A percentile compares a stretch with the other conserved stretches of the same genome.
Conservation (phyloP, 2,113 vertebrate genomes). For the Mystacornis crossleyi region DNA sequence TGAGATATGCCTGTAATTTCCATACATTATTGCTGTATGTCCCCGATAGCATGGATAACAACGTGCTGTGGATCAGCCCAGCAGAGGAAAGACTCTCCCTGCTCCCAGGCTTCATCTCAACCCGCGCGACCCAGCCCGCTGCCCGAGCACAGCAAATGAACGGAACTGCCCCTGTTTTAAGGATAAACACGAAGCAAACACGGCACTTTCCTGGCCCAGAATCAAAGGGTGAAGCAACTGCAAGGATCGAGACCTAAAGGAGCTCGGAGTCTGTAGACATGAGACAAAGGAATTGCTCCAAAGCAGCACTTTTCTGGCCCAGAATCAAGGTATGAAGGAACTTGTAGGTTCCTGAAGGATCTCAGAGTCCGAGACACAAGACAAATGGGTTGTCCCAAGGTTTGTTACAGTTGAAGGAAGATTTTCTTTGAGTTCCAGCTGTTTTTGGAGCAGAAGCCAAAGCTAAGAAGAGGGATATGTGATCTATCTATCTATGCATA, state of each 20-base stretch:
- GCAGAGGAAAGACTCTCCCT: background rate
- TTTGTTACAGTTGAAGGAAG: background rate
- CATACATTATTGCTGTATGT: conserved; percentile 21
- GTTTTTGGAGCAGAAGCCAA: background rate
- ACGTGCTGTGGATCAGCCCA: background rate
- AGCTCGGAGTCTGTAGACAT: background rate
- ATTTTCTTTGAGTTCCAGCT: background rate
- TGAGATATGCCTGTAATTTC: conserved; percentile 45
- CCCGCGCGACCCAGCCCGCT: background rate
- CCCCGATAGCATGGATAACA: conserved; percentile 20
- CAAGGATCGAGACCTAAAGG: background rate
- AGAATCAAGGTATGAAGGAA: background rate
- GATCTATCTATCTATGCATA: too few relatives aligned
- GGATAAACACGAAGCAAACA: background rate
- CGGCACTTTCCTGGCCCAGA: background rate
- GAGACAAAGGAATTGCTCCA: background rate
- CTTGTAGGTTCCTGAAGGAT: background rate
- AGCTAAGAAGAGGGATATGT: background rate
- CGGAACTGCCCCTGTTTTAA: background rate
- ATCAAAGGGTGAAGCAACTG: conserved; percentile 5
- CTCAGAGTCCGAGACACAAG: background rate
- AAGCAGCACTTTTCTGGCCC: background rate
- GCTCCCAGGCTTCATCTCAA: background rate
- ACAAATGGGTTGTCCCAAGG: background rate
- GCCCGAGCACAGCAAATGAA: background rate